These are phyloP conservation scores for Siniperca knerii DNA, from an alignment of 2,113 vertebrate genomes.

Conservation along the genomic window DNA sequence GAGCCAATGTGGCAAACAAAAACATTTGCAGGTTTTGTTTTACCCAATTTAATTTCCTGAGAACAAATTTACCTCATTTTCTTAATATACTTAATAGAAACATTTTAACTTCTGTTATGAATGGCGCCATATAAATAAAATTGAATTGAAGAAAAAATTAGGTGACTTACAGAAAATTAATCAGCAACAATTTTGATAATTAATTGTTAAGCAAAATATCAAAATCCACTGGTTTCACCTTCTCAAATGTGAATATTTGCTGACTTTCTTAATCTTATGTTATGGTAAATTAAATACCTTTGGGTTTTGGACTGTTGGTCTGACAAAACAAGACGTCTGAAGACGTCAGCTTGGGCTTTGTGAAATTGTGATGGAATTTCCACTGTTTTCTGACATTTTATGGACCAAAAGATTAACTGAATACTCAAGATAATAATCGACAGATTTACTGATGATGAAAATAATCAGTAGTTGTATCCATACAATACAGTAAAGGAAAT, in stretches of 20 bases:
- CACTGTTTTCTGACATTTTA: not conserved
- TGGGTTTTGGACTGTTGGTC: not conserved
- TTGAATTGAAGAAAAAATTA: no score
- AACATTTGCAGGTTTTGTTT: no score
- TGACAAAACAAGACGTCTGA: not conserved
- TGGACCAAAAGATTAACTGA: not conserved
- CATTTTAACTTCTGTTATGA: no score
- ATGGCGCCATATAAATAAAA: no score
- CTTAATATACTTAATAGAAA: no score
- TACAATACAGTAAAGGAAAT: not conserved
- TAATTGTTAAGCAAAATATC: not conserved
- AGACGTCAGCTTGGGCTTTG: not conserved
- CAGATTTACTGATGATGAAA: not conserved
- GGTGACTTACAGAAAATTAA: no score
- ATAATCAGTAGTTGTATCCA: not conserved
- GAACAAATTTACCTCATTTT: no score
- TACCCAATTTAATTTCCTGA: no score
- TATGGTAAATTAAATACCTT: no score
- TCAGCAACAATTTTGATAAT: no score
- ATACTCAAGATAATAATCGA: not conserved
- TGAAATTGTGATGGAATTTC: not conserved
- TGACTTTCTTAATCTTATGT: not conserved
- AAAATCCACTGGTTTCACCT: not conserved
- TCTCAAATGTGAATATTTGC: not conserved
- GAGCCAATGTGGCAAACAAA: no score